These are phyloP conservation scores for Prunella strophiata DNA, from an alignment of 2,797 vertebrate genomes.

Conservation along the genomic window DNA sequence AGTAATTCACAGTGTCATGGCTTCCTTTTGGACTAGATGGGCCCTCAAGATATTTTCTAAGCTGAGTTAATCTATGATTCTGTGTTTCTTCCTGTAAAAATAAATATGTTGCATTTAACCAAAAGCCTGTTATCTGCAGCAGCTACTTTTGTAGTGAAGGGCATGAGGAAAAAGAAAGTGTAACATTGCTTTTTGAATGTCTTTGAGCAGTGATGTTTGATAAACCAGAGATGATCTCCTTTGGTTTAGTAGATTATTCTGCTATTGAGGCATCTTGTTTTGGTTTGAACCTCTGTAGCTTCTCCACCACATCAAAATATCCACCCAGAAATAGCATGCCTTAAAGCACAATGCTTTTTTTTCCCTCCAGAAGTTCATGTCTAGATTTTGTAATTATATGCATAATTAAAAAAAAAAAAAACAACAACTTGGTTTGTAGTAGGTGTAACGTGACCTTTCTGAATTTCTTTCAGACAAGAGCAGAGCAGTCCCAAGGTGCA, in stretches of 20 bases:
- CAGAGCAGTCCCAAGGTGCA: constrained; percentile 82
- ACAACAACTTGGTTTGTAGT: neutral
- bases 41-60: neutral
- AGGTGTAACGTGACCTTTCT: constrained; percentile 3
- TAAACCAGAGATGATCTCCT: neutral
- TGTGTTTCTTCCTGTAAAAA: neutral
- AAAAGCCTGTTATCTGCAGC: neutral
- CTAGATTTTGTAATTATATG: neutral
- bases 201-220: neutral
- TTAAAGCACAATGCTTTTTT: neutral
- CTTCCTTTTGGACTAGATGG: neutral
- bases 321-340: neutral
- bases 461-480: constrained; percentile 74
- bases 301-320: neutral
- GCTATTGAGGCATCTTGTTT: neutral
- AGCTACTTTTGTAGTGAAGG: neutral
- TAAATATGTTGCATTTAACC: neutral
- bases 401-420: neutral
- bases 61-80: neutral
- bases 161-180: neutral
- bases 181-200: neutral
- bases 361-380: neutral
- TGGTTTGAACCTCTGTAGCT: neutral
- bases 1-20: neutral
- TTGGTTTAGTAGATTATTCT: neutral